These are phyloP conservation scores for Acronicta leporina DNA, from an alignment of 2,888 invertebrate species.

Conservation along the genomic window DNA sequence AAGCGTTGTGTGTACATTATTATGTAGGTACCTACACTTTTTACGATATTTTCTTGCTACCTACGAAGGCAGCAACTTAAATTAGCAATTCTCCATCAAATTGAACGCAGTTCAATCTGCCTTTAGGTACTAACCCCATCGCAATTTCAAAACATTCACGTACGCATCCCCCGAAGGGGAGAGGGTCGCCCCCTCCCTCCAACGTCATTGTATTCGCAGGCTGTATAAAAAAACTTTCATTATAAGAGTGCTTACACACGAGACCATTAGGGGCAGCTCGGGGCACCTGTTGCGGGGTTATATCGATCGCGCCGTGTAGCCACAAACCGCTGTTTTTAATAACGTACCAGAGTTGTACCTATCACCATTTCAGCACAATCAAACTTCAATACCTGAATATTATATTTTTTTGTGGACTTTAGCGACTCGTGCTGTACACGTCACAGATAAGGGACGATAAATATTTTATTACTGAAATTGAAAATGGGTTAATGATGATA, in stretches of 20 bases:
- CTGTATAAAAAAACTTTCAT: conserved; percentile 50
- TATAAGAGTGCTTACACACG: conserved; percentile 37
- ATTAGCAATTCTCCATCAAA: conserved; percentile 10
- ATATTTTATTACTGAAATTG: too few relatives aligned
- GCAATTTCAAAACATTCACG: neutral
- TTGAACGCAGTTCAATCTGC: conserved; percentile 24
- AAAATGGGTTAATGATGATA: too few relatives aligned
- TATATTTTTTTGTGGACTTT: too few relatives aligned
- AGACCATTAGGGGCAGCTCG: conserved; percentile 46
- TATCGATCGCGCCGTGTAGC: conserved; percentile 56
- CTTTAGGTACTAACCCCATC: conserved; percentile 7
- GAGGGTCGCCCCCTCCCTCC: neutral
- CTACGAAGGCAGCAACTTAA: neutral
- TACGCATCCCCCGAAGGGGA: conserved; percentile 12
- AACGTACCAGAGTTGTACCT: conserved; percentile 15
- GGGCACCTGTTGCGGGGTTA: conserved; percentile 64
- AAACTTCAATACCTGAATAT: too few relatives aligned
- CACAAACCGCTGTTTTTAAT: conserved; percentile 26
- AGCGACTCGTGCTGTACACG: too few relatives aligned
- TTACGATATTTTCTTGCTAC: too few relatives aligned
- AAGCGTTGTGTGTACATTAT: too few relatives aligned
- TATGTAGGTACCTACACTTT: too few relatives aligned
- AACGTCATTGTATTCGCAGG: conserved; percentile 23
- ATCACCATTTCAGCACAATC: neutral
- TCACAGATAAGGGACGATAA: too few relatives aligned